A percentile compares a stretch with the other conserved stretches of the same genome.
Evolutionary conservation across 2,888 invertebrate species (phyloP).

Genomic region (Catocala fraxini): DNA sequence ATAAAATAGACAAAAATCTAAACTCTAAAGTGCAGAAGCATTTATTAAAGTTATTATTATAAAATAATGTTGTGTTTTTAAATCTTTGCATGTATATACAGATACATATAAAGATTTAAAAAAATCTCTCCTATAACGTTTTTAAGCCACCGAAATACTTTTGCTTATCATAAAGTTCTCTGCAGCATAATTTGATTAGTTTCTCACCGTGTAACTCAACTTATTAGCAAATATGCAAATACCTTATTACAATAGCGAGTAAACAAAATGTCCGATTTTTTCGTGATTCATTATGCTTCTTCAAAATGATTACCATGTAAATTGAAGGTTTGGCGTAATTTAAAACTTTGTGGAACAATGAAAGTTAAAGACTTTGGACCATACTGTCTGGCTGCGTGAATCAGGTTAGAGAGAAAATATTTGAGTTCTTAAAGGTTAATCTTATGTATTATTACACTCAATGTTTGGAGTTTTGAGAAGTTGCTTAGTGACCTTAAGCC

Average conservation of each 20-base stretch:
- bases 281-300: constrained; percentile 18
- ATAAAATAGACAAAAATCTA: too few relatives aligned
- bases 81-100: too few relatives aligned
- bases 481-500: too few relatives aligned
- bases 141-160: background rate
- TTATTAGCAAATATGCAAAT: constrained; percentile 9
- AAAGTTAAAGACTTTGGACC: constrained; percentile 22
- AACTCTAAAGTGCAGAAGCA: too few relatives aligned
- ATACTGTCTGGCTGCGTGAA: constrained; percentile 11
- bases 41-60: too few relatives aligned
- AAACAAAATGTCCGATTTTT: constrained; percentile 13
- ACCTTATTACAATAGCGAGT: constrained; percentile 1
- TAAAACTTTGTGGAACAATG: constrained; percentile 26
- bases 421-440: constrained; percentile 9
- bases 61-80: too few relatives aligned
- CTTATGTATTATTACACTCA: background rate
- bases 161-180: background rate
- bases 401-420: constrained; percentile 17
- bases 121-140: too few relatives aligned
- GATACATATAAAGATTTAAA: too few relatives aligned
- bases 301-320: constrained; percentile 33
- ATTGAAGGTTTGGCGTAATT: constrained; percentile 27
- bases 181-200: background rate
- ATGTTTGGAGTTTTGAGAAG: background rate
- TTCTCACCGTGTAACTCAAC: background rate